A percentile compares a stretch with the other conserved stretches of the same genome.
Conservation (phyloP, 2,888 invertebrate genomes). For the Melangyna quadrimaculata region DNA sequence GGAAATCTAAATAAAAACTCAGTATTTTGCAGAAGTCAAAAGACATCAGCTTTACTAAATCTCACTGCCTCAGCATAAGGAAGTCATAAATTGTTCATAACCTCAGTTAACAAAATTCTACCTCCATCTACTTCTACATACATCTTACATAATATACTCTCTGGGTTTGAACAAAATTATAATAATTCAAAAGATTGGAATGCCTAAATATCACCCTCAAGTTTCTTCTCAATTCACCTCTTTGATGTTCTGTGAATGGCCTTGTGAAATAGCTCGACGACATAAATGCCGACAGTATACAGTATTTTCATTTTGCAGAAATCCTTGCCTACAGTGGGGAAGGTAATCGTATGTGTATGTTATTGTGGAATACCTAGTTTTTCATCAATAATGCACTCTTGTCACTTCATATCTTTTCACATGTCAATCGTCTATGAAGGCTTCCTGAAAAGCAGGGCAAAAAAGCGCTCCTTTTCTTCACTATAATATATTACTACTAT, state of each 20-base stretch:
- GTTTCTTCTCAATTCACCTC: slow-evolving; percentile 9
- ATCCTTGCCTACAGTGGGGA: slow-evolving; percentile 2
- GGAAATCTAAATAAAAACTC: slow-evolving; percentile 1
- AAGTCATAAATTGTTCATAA: slow-evolving; percentile 26
- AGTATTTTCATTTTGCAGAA: slow-evolving; percentile 14
- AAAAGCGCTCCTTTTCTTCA: slow-evolving; percentile 1
- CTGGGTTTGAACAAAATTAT: not conserved
- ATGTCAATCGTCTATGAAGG: slow-evolving; percentile 62
- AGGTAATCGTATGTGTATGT: slow-evolving; percentile 3
- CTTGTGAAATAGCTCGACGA: slow-evolving; percentile 48
- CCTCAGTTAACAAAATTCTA: slow-evolving; percentile 27
- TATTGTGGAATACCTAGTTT: slow-evolving; percentile 22
- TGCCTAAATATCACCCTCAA: not conserved
- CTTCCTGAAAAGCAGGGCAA: slow-evolving; percentile 23
- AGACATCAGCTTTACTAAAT: not conserved
- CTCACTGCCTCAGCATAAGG: no score
- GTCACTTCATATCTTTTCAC: slow-evolving; percentile 67
- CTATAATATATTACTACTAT: not conserved
- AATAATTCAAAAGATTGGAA: not conserved
- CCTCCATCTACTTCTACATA: not conserved
- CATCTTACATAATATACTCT: no score
- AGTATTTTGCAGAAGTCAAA: slow-evolving; percentile 7
- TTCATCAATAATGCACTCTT: slow-evolving; percentile 67
- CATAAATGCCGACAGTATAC: slow-evolving; percentile 45
- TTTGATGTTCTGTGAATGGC: slow-evolving; percentile 10